phyloP scores from a whole-genome alignment of 1,140 invertebrate species.

The Temnothorax nylanderi region DNA sequence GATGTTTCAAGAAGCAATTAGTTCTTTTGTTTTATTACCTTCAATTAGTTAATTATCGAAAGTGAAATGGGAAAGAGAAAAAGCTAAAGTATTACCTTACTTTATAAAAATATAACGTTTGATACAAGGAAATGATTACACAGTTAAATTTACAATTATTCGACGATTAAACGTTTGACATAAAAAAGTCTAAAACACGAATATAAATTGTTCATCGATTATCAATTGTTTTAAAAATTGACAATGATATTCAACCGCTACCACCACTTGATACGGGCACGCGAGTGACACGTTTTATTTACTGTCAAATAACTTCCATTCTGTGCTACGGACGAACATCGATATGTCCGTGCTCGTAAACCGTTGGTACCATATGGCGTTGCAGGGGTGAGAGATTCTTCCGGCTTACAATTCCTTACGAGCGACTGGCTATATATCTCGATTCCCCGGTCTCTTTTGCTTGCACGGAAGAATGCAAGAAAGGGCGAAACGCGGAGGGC shows the following conservation, averaged over 20 bases:
- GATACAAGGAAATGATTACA: not conserved
- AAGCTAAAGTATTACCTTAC: not conserved
- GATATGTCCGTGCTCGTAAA: slow-evolving; percentile 10
- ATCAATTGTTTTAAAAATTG: not conserved
- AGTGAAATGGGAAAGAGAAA: not conserved
- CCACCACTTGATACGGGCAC: not conserved
- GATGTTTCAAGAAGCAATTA: not conserved
- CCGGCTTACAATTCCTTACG: slow-evolving; percentile 34
- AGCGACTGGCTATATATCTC: slow-evolving; percentile 22
- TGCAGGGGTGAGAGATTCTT: slow-evolving; percentile 20
- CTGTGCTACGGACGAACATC: not conserved
- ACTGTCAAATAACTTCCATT: not conserved
- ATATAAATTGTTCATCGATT: not conserved
- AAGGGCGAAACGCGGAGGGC: not conserved
- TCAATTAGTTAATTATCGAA: not conserved
- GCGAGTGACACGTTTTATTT: not conserved
- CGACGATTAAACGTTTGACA: not conserved
- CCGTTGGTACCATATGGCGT: slow-evolving; percentile 40
- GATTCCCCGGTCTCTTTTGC: not conserved
- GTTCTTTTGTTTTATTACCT: not conserved
- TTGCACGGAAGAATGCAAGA: not conserved
- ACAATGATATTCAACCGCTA: not conserved
- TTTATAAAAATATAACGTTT: not conserved
- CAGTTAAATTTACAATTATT: not conserved
- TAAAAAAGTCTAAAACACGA: not conserved